Percentiles rank a stretch among this genome's conserved stretches.
These are phyloP conservation scores for Salvelinus alpinus DNA, from an alignment of 2,113 vertebrate species.

Conservation along the genomic window DNA sequence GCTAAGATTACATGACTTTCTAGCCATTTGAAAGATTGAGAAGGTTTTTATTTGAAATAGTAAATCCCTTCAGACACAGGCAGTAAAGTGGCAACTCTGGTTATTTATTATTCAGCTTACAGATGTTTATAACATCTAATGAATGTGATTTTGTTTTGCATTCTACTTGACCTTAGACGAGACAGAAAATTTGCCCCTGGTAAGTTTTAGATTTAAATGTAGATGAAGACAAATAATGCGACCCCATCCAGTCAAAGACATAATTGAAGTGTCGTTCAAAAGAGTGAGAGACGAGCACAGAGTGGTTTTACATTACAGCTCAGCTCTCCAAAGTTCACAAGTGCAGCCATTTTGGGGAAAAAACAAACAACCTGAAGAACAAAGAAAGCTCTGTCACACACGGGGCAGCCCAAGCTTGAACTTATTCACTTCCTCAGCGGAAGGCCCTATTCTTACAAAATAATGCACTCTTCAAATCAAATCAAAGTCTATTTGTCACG, in stretches of 20 bases:
- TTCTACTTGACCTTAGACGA: constrained; percentile 30
- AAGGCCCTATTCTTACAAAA: constrained; percentile 18
- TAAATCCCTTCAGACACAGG: constrained; percentile 19
- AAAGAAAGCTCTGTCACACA: constrained; percentile 29
- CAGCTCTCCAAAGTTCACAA: constrained; percentile 45
- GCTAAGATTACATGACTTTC: constrained; percentile 37
- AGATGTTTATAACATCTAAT: constrained; percentile 50
- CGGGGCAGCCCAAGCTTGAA: constrained; percentile 36
- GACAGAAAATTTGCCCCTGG: constrained; percentile 31
- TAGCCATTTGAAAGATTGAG: constrained; percentile 44
- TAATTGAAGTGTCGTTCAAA: constrained; percentile 59
- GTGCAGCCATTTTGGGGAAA: constrained; percentile 42
- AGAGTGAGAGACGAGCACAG: constrained; percentile 32
- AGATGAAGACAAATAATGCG: constrained; percentile 54
- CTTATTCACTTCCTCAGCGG: constrained; percentile 33
- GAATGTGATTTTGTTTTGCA: constrained; percentile 39
- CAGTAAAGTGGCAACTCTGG: constrained; percentile 24
- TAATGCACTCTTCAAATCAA: neutral
- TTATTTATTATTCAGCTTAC: constrained; percentile 44
- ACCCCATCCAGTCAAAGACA: constrained; percentile 29
- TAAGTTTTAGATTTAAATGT: constrained; percentile 59
- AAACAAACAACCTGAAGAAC: constrained; percentile 26
- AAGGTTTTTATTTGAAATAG: constrained; percentile 7
- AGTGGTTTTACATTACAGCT: constrained; percentile 39
- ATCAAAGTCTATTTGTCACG: too few relatives aligned